phyloP scores from a whole-genome alignment of 2,113 vertebrate genomes.

The Delphinus delphis region DNA sequence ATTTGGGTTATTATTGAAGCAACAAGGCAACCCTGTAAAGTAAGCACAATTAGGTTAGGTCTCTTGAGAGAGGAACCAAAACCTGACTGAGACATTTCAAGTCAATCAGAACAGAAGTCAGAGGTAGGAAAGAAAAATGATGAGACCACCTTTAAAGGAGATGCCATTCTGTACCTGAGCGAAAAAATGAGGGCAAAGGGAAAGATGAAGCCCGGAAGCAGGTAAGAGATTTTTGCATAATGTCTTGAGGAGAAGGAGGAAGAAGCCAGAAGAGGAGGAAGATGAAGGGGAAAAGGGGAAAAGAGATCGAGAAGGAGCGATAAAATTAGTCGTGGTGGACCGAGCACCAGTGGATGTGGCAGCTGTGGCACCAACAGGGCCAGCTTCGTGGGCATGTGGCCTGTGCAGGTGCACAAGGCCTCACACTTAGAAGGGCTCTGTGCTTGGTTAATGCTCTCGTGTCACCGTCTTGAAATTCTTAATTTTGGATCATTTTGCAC shows the following conservation, averaged over 20 bases:
- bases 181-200: neutral
- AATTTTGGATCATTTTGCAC: neutral
- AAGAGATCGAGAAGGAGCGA: neutral
- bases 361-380: neutral
- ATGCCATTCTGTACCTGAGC: neutral
- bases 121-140: neutral
- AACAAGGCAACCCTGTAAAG: neutral
- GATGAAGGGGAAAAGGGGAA: too few species aligned
- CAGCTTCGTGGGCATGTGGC: too few species aligned
- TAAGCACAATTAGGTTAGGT: neutral
- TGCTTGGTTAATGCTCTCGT: neutral
- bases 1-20: neutral
- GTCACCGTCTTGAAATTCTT: neutral
- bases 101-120: neutral
- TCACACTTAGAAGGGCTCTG: rapidly evolving
- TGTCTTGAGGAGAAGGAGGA: neutral
- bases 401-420: rapidly evolving
- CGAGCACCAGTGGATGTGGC: rapidly evolving
- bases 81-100: neutral
- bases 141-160: neutral
- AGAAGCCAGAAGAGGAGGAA: neutral
- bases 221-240: neutral
- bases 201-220: neutral
- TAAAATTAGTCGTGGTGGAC: rapidly evolving
- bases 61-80: neutral